Evolutionary conservation across 1,140 invertebrate genomes (phyloP).

Genomic region (Lepidurus couesii): DNA sequence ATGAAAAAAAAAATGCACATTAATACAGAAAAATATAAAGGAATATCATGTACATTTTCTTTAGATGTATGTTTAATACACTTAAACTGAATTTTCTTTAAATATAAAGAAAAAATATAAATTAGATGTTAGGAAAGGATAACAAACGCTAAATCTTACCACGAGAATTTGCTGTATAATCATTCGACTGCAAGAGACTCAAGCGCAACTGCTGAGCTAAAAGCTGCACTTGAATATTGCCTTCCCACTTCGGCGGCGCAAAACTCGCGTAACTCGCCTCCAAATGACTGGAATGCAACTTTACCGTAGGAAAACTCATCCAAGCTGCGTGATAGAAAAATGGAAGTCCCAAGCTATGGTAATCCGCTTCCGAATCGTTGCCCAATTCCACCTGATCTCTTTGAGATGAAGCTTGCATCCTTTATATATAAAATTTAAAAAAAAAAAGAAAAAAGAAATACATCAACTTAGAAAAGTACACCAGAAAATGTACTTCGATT

Average conservation of each 20-base stretch:
- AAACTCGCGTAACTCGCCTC: conserved; percentile 24
- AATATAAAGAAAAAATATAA: too few species aligned
- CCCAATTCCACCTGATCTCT: neutral
- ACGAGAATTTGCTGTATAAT: neutral
- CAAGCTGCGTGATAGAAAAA: conserved; percentile 26
- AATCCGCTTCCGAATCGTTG: neutral
- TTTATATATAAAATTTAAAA: neutral
- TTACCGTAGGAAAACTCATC: neutral
- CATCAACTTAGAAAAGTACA: neutral
- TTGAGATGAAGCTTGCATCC: neutral
- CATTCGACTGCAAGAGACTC: neutral
- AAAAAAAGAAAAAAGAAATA: neutral
- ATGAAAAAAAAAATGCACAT: neutral
- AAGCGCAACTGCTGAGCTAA: conserved; percentile 6
- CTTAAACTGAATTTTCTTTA: too few species aligned
- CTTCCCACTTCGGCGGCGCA: conserved; percentile 25
- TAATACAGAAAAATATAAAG: neutral
- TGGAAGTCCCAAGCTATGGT: conserved; percentile 15
- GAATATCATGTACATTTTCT: too few species aligned
- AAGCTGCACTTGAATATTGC: conserved; percentile 27
- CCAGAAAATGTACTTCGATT: neutral
- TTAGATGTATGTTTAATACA: too few species aligned
- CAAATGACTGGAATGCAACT: conserved; percentile 26
- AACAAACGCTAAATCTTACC: neutral
- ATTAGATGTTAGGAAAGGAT: too few species aligned